These are phyloP conservation scores for Grallaria varia DNA, from an alignment of 2,113 vertebrate genomes.

Conservation along the genomic window DNA sequence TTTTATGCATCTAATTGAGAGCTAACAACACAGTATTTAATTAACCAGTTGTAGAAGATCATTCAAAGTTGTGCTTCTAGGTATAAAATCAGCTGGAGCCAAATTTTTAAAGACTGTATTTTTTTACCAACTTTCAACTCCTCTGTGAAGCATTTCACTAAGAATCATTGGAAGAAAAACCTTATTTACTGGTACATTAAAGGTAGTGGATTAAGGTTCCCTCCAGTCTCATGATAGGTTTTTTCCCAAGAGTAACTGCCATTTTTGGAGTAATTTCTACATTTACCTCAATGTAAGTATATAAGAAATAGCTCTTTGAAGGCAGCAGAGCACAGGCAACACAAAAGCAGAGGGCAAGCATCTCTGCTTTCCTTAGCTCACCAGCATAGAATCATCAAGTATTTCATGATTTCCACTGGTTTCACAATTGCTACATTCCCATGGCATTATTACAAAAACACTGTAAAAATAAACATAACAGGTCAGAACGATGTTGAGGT, in stretches of 20 bases:
- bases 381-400: not conserved
- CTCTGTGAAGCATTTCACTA: not conserved
- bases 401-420: not conserved
- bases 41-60: constrained; percentile 6
- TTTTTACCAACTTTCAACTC: not conserved
- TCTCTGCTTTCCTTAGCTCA: not conserved
- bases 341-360: not conserved
- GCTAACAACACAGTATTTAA: constrained; percentile 23
- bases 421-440: not conserved
- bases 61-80: constrained; percentile 5
- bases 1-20: not conserved
- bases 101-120: constrained; percentile 10
- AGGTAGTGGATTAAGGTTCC: not conserved
- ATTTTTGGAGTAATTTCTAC: not conserved
- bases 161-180: not conserved
- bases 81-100: constrained; percentile 34
- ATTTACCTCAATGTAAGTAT: not conserved
- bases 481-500: not conserved
- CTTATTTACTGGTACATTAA: not conserved
- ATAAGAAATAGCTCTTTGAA: not conserved
- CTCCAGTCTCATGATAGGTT: not conserved
- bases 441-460: not conserved
- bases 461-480: not conserved
- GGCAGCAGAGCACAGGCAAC: not conserved
- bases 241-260: not conserved